Base-by-base conservation (phyloP, 2,888 invertebrate species). In the Perizoma affinitatum region DNA sequence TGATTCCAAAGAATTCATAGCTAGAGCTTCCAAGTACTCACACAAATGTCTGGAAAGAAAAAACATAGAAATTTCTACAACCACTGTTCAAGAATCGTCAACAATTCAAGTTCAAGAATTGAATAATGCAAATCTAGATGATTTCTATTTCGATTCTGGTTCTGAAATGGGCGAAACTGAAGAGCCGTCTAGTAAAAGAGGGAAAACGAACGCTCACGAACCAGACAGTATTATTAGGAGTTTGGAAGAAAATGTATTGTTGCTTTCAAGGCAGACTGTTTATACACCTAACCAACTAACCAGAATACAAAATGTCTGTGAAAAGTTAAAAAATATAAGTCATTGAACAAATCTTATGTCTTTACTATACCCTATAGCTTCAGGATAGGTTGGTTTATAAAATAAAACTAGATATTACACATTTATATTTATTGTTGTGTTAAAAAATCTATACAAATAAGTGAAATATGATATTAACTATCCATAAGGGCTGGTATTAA, bases 361-460 rank as follows among this genome's bases (percentile, higher is more conserved):
- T 22, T 22, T 22, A 22, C 22, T 22, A 22, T 2, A 22, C 22
- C 22, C 22, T 45, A 6, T 41, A 42, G 42, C 22, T 22, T 22
- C 22, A 44, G 41, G 41, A 9, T 10, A 44, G 53, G 43, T 53
- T 33, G 38, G 6, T 36, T 43, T 11, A 55, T 46, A 9, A 75
- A 82, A 80, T 81, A 78, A 90, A 90, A 90, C 84, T 75, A 71
- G 42, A 67, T 86, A 86, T 88, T 88, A 88, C 90, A 90, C 91
- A 92, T 88, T 90, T 88, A 91, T 89, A 88, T 90, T 90, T 91
- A 91, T 87, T 91, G 88, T 89, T 90, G 90, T 90, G 89, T 91
- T 91, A 90, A 91, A 90, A 91, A 88, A 86, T 84, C 86, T 90
- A 88, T 91, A 91, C 90, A 91, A 89, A 87, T 91, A 89, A 88